Base-by-base conservation (phyloP, 2,797 vertebrate species). In the Ptychadena robeensis region DNA sequence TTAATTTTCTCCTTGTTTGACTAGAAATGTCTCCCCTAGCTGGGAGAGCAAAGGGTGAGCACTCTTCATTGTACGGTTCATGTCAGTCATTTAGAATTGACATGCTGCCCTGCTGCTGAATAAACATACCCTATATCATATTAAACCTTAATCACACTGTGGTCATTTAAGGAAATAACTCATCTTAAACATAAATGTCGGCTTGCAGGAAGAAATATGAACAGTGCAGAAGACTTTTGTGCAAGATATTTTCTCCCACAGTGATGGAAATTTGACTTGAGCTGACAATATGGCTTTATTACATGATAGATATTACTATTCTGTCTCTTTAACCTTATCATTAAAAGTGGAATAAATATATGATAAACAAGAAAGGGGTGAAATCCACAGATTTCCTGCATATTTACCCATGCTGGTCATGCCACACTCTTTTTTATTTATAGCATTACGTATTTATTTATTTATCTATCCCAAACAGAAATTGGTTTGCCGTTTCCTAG, bases 1-100 rank as follows among this genome's bases (percentile, higher is more conserved):
- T 95, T 95, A 93, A 95, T 94, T 94, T 94, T 92, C 91, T 94
- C 92, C 93, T 92, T 96, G 94, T 95, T 95, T 96, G 95, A 94
- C 92, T 93, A 94, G 92, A 93, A 92, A 92, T 91, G 90, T 89
- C 92, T 93, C 92, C 92, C 89, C 86, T 91, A 89, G 88, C 92
- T 89, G 88, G 89, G 88, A 91, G 90, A 90, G 91, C 90, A 90
- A 88, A 92, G 88, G 90, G 89, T 0, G 74, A 90, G 88, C 88
- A 89, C 91, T 92, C 91, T 94, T 93, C 91, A 94, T 94, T 94
- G 94, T 86, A 91, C 87, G 91, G 90, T 82, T 92, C 92, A 93
- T 94, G 94, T 95, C 94, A 94, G 92, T 95, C 94, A 94, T 92
- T 91, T 25, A 88, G 93, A 90, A 93, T 91, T 91, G 92, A 92